Evolutionary conservation across 2,888 invertebrate genomes (phyloP), one percentile per base, ranked within the genome.

Genomic region (Sclerodermus sp.): DNA sequence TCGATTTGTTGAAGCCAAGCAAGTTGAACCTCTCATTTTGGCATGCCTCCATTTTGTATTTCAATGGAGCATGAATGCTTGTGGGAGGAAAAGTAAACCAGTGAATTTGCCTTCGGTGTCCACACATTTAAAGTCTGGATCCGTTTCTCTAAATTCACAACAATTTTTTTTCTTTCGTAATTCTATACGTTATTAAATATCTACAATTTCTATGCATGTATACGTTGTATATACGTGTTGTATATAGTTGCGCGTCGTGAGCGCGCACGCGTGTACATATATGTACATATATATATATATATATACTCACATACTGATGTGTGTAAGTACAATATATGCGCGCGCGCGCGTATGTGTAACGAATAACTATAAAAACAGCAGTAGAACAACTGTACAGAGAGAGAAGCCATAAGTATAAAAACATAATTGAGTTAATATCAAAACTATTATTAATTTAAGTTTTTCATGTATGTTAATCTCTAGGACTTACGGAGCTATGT

Each of bases 81-180:
- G 82, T 85, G 83, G 78, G 87, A 87, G 88, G 87, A 80, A 88
- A 63, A 88, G 76, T 62, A 80, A 80, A 68, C 62, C 65, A 57
- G 85, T 83, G 85, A 86, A 85, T 80, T 67, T 86, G 87, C 87
- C 88, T 88, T 88, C 87, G 88, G 88, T 87, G 86, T 87, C 84
- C 86, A 87, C 85, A 85, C 85, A 60, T 70, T 64, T 65, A 66
- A 66, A 82, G 85, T 86, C 86, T 88, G 86, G 84, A 87, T 86
- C 83, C 87, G 87, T 87, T 86, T 87, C 88, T 88, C 87, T 81
- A 82, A 81, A 82, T 84, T 81, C 84, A 83, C 83, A 52, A 85
- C 85, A 85, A 44, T 13, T 46, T 9, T 34, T 34, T 8, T 4
- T n/a, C 8, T 23, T 4, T 37, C 17, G 10, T 9, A 30, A 30